Conservation (phyloP, 2,113 vertebrate genomes). For the Typhlomys cinereus region DNA sequence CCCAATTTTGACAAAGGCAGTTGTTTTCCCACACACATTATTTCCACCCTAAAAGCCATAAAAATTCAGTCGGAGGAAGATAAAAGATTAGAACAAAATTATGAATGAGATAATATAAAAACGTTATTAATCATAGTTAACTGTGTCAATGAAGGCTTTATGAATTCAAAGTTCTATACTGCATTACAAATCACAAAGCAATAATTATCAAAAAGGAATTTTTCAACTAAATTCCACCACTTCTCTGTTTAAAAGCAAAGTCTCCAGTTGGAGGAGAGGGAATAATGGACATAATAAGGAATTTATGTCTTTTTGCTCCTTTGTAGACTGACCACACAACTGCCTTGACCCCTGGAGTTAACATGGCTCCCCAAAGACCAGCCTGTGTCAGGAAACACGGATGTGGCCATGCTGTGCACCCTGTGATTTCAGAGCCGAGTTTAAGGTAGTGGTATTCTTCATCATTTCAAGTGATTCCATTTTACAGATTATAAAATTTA, state of each 20-base stretch:
- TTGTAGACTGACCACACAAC: neutral
- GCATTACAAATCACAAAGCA: neutral
- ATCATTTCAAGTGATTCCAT: constrained; percentile 11
- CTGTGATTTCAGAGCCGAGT: neutral
- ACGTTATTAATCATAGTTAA: neutral
- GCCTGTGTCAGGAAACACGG: no score
- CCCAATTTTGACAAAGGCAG: neutral
- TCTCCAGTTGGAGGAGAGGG: neutral
- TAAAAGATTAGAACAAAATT: constrained; percentile 32
- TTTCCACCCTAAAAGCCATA: neutral
- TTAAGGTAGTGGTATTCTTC: neutral
- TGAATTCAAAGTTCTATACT: constrained; percentile 20
- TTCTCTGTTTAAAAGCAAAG: constrained; percentile 30
- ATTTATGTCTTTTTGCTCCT: neutral
- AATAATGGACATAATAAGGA: neutral
- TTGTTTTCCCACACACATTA: neutral
- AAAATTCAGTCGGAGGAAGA: constrained; percentile 29
- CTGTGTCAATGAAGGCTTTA: constrained; percentile 40
- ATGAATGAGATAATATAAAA: constrained; percentile 43
- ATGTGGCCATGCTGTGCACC: no score
- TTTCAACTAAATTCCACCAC: neutral
- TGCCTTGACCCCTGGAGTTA: neutral
- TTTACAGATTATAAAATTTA: constrained; percentile 38
- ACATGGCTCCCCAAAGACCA: neutral
- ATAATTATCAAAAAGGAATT: neutral